Conservation (phyloP, 2,888 invertebrate species). For the Congeria kusceri region DNA sequence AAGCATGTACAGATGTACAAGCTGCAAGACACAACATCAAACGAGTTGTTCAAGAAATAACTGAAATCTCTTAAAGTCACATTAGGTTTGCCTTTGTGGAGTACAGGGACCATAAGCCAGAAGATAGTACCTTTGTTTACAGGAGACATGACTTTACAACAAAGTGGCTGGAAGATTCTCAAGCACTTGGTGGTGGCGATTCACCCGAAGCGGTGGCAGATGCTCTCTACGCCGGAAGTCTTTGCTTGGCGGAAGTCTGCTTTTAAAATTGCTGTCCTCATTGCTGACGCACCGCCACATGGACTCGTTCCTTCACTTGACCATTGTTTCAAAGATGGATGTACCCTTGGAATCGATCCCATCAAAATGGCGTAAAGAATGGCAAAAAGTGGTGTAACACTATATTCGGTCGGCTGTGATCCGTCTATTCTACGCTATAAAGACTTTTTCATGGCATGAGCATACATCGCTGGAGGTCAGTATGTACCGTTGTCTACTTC, state of each 20-base stretch:
- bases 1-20: slow-evolving; percentile 18
- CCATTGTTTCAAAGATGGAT: slow-evolving; percentile 1
- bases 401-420: slow-evolving; percentile 22
- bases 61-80: background rate
- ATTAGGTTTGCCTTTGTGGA: slow-evolving; percentile 11
- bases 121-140: slow-evolving; percentile 9
- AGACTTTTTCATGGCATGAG: slow-evolving; percentile 18
- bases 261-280: slow-evolving; percentile 10
- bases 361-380: slow-evolving; percentile 7
- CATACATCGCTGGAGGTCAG: slow-evolving; percentile 21
- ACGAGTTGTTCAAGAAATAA: slow-evolving; percentile 6
- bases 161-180: slow-evolving; percentile 1
- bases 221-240: slow-evolving; percentile 1
- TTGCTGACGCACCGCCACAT: slow-evolving; percentile 25
- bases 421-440: slow-evolving; percentile 13
- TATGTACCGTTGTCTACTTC: slow-evolving; percentile 9
- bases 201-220: slow-evolving; percentile 22
- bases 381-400: background rate
- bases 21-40: background rate
- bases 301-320: slow-evolving; percentile 9
- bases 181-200: slow-evolving; percentile 14
- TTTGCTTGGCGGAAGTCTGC: slow-evolving; percentile 5
- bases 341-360: slow-evolving; percentile 12
- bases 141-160: slow-evolving; percentile 23
- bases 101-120: slow-evolving; percentile 18